Conservation (phyloP, 2,888 invertebrate genomes). For the Noctua pronuba region DNA sequence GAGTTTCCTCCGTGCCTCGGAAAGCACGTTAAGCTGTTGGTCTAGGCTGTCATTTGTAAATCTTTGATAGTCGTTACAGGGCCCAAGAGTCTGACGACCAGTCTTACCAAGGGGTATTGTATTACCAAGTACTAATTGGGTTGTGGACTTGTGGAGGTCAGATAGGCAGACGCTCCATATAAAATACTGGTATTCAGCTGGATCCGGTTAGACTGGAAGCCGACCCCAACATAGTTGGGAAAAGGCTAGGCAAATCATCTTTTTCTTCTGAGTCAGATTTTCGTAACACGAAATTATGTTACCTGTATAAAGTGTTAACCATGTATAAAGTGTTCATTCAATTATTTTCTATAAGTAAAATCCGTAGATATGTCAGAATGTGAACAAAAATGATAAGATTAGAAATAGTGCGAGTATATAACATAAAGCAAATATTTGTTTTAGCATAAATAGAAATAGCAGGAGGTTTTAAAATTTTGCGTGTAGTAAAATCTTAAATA, state of each 20-base stretch:
- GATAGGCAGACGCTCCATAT: too few relatives aligned
- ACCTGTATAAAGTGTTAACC: background rate
- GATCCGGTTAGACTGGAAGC: too few relatives aligned
- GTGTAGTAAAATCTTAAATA: background rate
- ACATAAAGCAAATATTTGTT: background rate
- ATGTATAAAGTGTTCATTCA: slow-evolving; percentile 9
- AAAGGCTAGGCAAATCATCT: background rate
- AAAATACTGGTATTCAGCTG: too few relatives aligned
- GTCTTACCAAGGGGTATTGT: too few relatives aligned
- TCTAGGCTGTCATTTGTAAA: too few relatives aligned
- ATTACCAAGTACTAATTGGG: too few relatives aligned
- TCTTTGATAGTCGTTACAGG: too few relatives aligned
- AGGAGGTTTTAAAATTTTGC: background rate
- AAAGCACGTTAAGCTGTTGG: too few relatives aligned
- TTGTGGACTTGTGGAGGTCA: too few relatives aligned
- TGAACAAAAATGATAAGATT: slow-evolving; percentile 24
- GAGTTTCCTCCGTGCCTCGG: too few relatives aligned
- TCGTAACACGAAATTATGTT: background rate
- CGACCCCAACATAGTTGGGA: too few relatives aligned
- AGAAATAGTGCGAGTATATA: background rate
- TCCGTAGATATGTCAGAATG: background rate
- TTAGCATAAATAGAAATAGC: background rate
- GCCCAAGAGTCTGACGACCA: too few relatives aligned
- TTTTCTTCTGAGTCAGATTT: background rate
- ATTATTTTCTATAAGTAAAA: background rate